Percentiles rank a stretch among this genome's conserved stretches.
These are phyloP conservation scores for Nothoprocta perdicaria DNA, from an alignment of 2,113 vertebrate genomes.

Conservation along the genomic window DNA sequence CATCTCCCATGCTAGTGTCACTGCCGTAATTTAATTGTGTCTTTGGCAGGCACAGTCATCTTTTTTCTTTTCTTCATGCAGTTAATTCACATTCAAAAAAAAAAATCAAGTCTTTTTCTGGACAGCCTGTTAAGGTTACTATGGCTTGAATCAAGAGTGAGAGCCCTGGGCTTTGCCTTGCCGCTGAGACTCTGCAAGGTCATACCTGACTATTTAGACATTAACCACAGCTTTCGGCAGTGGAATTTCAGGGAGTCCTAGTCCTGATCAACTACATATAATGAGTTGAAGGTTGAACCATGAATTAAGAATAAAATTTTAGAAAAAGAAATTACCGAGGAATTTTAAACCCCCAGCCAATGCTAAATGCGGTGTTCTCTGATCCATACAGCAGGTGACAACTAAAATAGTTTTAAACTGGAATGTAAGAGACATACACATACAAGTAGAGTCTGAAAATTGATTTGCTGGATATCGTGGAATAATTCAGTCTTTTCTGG, in stretches of 20 bases:
- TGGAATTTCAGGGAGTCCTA: not conserved
- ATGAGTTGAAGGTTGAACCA: not conserved
- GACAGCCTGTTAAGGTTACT: not conserved
- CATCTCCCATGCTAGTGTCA: not conserved
- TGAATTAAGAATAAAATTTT: not conserved
- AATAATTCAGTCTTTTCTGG: not conserved
- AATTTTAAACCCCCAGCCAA: not conserved
- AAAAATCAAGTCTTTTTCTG: not conserved
- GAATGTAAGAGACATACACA: accelerated
- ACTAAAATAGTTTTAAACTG: not conserved
- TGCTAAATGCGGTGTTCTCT: not conserved
- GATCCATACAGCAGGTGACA: not conserved
- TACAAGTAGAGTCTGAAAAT: not conserved
- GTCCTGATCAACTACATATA: not conserved
- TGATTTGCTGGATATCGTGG: not conserved
- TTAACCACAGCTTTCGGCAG: not conserved
- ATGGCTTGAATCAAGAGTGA: not conserved
- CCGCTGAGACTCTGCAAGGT: not conserved
- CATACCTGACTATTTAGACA: not conserved
- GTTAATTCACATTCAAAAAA: not conserved
- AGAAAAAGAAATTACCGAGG: not conserved
- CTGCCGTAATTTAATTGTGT: not conserved
- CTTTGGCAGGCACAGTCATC: not conserved
- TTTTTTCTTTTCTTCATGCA: not conserved
- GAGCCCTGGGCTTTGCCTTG: not conserved